phyloP scores from a whole-genome alignment of 2,888 invertebrate genomes.

The Euzetes globulus region DNA sequence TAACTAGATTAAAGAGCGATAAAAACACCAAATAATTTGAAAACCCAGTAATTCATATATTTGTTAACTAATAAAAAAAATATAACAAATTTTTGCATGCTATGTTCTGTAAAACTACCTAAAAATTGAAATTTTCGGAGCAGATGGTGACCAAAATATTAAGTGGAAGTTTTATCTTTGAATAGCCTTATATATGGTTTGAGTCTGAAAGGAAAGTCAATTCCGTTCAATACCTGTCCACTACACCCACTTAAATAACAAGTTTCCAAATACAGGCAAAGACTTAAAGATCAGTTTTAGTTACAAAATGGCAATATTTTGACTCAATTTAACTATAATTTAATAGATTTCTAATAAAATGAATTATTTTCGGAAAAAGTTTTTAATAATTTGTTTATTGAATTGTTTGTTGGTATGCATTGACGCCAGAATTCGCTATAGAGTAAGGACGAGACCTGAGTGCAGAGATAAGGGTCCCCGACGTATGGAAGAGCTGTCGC shows the following conservation, averaged over 20 bases:
- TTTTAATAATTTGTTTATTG: neutral
- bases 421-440: neutral
- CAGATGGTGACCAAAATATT: too few species aligned
- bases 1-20: too few species aligned
- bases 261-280: constrained; percentile 1
- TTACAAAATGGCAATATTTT: neutral
- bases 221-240: neutral
- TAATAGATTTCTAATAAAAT: neutral
- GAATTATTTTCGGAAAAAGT: too few species aligned
- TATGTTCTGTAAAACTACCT: too few species aligned
- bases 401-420: neutral
- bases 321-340: neutral
- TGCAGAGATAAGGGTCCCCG: constrained; percentile 28
- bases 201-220: neutral
- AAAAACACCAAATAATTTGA: too few species aligned
- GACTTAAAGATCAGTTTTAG: neutral
- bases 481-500: neutral
- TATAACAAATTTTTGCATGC: too few species aligned
- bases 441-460: constrained; percentile 11
- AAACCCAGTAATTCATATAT: too few species aligned
- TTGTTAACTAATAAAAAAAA: too few species aligned
- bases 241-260: neutral
- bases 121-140: too few species aligned
- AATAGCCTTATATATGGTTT: neutral
- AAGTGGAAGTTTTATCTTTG: too few species aligned